Conservation (phyloP, 2,113 vertebrate genomes). For the Elanoides forficatus region DNA sequence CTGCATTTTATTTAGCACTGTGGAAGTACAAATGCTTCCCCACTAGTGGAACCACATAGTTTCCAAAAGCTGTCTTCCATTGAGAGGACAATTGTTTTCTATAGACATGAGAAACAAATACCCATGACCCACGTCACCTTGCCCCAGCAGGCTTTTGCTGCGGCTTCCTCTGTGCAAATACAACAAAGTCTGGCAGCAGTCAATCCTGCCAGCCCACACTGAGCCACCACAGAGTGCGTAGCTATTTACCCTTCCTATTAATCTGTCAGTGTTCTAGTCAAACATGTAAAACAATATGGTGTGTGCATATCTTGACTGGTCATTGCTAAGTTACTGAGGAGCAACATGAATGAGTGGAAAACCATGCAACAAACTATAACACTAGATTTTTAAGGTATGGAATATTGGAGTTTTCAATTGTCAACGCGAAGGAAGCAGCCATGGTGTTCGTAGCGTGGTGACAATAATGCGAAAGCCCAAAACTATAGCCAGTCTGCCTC, state of each 20-base stretch:
- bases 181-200: slow-evolving; percentile 76
- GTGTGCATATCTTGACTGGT: slow-evolving; percentile 82
- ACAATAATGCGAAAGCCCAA: slow-evolving; percentile 38
- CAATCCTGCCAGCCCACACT: slow-evolving; percentile 76
- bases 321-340: slow-evolving; percentile 82
- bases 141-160: slow-evolving; percentile 80
- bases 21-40: slow-evolving; percentile 68
- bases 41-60: slow-evolving; percentile 65
- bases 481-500: slow-evolving; percentile 20
- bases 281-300: slow-evolving; percentile 91
- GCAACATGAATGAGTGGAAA: slow-evolving; percentile 73
- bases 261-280: slow-evolving; percentile 90
- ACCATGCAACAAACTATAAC: slow-evolving; percentile 69
- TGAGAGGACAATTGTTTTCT: slow-evolving; percentile 84
- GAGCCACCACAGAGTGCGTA: slow-evolving; percentile 70
- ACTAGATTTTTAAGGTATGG: slow-evolving; percentile 63
- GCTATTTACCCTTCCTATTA: slow-evolving; percentile 94
- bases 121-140: slow-evolving; percentile 82
- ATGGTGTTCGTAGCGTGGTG: slow-evolving; percentile 9
- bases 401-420: slow-evolving; percentile 60
- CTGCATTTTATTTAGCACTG: slow-evolving; percentile 47
- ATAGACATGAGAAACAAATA: slow-evolving; percentile 86
- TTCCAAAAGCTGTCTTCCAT: slow-evolving; percentile 80
- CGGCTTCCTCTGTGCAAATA: slow-evolving; percentile 81
- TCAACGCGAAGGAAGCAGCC: slow-evolving; percentile 23